Conservation (phyloP, 2,888 invertebrate genomes). For the Rotaria macrura region DNA sequence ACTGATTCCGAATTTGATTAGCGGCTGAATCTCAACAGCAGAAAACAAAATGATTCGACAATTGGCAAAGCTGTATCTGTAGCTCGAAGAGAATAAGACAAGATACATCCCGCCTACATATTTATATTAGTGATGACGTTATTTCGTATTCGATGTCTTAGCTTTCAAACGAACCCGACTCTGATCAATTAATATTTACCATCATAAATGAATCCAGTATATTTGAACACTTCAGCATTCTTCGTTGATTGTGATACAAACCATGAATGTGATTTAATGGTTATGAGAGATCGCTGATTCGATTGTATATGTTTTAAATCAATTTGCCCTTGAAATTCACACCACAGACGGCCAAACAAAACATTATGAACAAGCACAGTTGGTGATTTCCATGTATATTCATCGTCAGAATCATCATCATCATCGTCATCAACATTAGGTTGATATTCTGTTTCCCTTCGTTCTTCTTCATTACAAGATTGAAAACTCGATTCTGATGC, state of each 20-base stretch:
- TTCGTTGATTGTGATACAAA: not conserved
- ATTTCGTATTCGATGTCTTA: too few relatives aligned
- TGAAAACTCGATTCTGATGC: not conserved
- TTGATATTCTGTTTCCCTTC: too few relatives aligned
- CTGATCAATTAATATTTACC: not conserved
- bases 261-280: not conserved
- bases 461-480: not conserved
- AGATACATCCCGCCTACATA: too few relatives aligned
- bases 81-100: too few relatives aligned
- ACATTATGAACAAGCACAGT: not conserved
- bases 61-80: too few relatives aligned
- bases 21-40: too few relatives aligned
- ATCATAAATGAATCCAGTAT: not conserved
- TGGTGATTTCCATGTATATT: not conserved
- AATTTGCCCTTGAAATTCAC: conserved; percentile 16
- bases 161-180: too few relatives aligned
- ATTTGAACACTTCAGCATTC: not conserved
- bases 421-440: not conserved
- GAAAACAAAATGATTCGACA: too few relatives aligned
- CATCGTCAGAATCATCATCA: not conserved
- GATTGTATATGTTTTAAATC: not conserved
- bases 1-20: too few relatives aligned
- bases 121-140: too few relatives aligned
- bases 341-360: not conserved
- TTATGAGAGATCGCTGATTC: not conserved